phyloP scores from a whole-genome alignment of 1,140 invertebrate species.

The Drosophila tani region DNA sequence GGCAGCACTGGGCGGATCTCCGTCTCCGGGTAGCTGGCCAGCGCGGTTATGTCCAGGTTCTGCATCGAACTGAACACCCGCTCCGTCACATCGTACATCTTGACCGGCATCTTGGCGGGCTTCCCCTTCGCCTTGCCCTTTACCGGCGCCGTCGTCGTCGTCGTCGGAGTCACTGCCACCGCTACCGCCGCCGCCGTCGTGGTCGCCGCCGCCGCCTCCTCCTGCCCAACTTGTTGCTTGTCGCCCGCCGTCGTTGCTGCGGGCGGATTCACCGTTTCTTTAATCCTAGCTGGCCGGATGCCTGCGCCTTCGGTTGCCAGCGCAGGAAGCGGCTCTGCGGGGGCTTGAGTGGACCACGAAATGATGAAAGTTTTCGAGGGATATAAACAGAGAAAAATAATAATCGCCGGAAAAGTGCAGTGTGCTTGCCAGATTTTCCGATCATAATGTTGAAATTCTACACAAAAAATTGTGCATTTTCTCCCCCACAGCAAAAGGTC shows the following conservation, averaged over 20 bases:
- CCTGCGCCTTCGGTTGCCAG: background rate
- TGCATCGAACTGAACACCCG: constrained; percentile 91
- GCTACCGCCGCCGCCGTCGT: background rate
- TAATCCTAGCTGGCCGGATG: background rate
- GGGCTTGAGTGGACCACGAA: background rate
- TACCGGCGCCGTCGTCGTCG: background rate
- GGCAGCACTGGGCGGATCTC: constrained; percentile 96
- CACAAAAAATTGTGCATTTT: too few species aligned
- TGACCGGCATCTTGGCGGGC: constrained; percentile 43
- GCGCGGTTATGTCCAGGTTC: constrained; percentile 90
- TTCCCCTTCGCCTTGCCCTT: constrained; percentile 1
- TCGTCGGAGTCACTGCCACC: too few species aligned
- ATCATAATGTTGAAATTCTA: too few species aligned
- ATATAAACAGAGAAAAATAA: too few species aligned
- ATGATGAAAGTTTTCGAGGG: background rate
- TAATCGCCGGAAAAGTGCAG: too few species aligned
- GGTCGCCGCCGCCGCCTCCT: background rate
- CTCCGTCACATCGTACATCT: constrained; percentile 72
- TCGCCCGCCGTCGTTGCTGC: constrained; percentile 6
- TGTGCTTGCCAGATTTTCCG: too few species aligned
- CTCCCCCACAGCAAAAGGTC: too few species aligned
- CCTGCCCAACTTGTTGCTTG: constrained; percentile 14
- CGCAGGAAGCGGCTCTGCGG: constrained; percentile 2
- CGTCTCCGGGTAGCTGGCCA: constrained; percentile 89
- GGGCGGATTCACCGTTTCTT: background rate